Base-by-base conservation (phyloP, 2,797 vertebrate species). In the Kryptolebias ocellatus region DNA sequence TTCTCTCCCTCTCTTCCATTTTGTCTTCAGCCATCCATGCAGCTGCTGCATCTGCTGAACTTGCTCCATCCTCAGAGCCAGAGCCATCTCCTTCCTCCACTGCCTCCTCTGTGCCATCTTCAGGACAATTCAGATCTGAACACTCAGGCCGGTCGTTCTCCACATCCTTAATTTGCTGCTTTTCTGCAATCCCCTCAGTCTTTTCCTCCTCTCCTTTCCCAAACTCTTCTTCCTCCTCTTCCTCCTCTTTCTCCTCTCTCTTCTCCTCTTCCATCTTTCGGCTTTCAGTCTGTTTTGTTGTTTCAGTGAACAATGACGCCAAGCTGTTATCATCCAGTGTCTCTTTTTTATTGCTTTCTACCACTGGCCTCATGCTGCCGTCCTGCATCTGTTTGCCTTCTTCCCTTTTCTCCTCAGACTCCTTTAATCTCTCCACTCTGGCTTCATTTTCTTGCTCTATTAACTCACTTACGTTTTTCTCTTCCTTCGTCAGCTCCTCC, bases 1-100 rank as follows among this genome's bases (percentile, higher is more conserved):
- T 42, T 53, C 4, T 28, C 9, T 15, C 6, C 51, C 0, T 67
- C 10, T 9, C 62, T 70, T 29, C 56, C 3, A 47, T 28, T 52
- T 18, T 10, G 1, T 56, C 47, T 47, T 47, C 17, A 1, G 8
- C 71, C 62, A 4, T 29, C 0, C 54, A 17, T 55, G 11, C 9
- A 9, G 11, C 39, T 1, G 3, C 63, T 58, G 55, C 66, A 17
- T 63, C 34, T 27, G 2, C 1, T 72, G 73, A 63, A 12, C 28
- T 56, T 16, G 4, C 6, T 1, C 9, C 63, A 11, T 62, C 37
- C 1, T 27, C 64, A 59, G 45, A 67, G 34, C 47, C 14, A 1
- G 47, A 12, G 44, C 24, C 42, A 27, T 52, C 51, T 27, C 20
- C 20, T 42, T 53, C 68, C 31, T 4, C 45, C 34, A 27, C 4